Evolutionary conservation across 2,797 vertebrate genomes (phyloP).

Genomic region (Chrysocyon brachyurus): DNA sequence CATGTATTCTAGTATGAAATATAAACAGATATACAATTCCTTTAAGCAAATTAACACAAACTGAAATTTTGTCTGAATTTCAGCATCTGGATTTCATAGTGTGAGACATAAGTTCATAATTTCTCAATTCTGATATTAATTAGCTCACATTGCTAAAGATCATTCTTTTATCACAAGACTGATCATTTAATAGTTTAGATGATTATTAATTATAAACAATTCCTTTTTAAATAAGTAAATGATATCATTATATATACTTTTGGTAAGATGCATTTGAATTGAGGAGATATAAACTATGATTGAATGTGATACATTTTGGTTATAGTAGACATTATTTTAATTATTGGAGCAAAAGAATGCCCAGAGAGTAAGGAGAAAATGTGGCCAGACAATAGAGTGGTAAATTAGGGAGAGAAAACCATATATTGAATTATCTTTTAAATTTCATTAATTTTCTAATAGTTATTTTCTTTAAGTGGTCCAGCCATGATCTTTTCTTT

Average conservation of each 20-base stretch:
- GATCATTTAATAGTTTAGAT: constrained; percentile 68
- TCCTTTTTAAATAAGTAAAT: constrained; percentile 48
- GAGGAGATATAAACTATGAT: background rate
- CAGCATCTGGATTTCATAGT: constrained; percentile 48
- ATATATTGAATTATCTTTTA: background rate
- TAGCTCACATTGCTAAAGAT: constrained; percentile 47
- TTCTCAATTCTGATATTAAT: constrained; percentile 65
- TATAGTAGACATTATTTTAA: background rate
- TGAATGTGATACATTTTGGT: background rate
- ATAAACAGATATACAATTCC: background rate
- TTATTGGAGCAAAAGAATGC: background rate
- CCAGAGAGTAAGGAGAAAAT: background rate
- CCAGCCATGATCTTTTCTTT: background rate
- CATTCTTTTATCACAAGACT: constrained; percentile 46
- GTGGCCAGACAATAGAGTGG: background rate
- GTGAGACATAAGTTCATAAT: constrained; percentile 33
- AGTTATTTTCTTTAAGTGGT: constrained; percentile 21
- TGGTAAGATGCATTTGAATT: background rate
- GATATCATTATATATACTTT: background rate
- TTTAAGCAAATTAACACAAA: constrained; percentile 51
- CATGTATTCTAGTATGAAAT: background rate
- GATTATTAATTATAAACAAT: constrained; percentile 52
- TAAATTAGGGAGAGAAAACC: background rate
- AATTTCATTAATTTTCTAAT: background rate
- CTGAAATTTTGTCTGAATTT: constrained; percentile 18